Base-by-base conservation (phyloP, 2,797 vertebrate genomes). In the Syngnathus rostellatus region DNA sequence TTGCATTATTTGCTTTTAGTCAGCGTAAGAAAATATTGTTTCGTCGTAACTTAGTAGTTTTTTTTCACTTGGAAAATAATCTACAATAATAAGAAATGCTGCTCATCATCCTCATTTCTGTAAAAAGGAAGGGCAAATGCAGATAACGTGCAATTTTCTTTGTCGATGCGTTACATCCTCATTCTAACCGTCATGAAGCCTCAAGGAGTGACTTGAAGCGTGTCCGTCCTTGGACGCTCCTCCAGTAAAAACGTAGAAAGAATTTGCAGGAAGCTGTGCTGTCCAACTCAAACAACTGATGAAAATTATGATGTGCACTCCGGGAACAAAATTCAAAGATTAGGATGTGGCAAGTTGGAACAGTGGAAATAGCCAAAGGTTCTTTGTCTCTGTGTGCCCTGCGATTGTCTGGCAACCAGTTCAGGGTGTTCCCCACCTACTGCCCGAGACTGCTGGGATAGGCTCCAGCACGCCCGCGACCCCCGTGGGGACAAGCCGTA, bases 151-250 rank as follows among this genome's bases (percentile, higher is more conserved):
- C 55, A 12, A 58, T 8, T 58, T 58, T 58, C 31, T 58, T 58
- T 38, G 57, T 19, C 38, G 16, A 58, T 58, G 31, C 57, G 57
- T 17, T 58, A 58, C 31, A 58, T 58, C 31, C 57, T 58, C 57
- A 38, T 38, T 58, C 37, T 58, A 38, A 19, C 17, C 25, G 25
- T 25, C 25, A 25, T 2, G 25, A 58, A 38, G 21, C 53, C 11
- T 12, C 21, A 54, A 12, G 53, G 14, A 58, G 31, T 58, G 55
- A 58, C 55, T 38, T 19, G 31, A 58, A 39, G 8, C 17, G 31
- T 58, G 57, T 19, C 53, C 4, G 8, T 25, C 10, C 53, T 58
- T 19, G 31, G 37, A 58, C 9, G 31, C 57, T 8, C 12, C 54
- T 58, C 31, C 1, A 54, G 53, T 25, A 25, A 58, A 58, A 58